Conservation (phyloP, 2,113 vertebrate genomes). For the Australoheros scitulus region DNA sequence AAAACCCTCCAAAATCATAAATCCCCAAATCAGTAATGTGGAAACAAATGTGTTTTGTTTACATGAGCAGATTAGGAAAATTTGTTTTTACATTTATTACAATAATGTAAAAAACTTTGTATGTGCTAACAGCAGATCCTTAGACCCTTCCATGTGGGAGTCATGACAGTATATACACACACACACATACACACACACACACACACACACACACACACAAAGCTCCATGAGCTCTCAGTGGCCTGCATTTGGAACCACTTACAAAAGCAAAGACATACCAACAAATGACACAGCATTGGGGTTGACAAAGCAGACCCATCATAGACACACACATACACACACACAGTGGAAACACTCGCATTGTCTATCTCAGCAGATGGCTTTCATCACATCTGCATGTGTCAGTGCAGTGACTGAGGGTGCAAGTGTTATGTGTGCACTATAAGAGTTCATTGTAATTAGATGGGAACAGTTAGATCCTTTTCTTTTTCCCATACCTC, state of each 20-base stretch:
- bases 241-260: conserved; percentile 57
- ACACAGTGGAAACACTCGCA: conserved; percentile 62
- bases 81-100: conserved; percentile 28
- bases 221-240: conserved; percentile 9
- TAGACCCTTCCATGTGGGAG: conserved; percentile 34
- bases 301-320: conserved; percentile 64
- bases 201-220: not conserved
- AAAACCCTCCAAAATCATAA: not conserved
- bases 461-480: not conserved
- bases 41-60: not conserved
- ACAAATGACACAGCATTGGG: conserved; percentile 61
- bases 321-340: not conserved
- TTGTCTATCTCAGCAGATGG: conserved; percentile 75
- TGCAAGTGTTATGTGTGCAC: conserved; percentile 42
- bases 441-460: conserved; percentile 31
- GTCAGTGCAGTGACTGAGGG: conserved; percentile 52
- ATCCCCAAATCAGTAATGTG: not conserved
- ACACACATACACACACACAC: not conserved
- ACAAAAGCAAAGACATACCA: conserved; percentile 58
- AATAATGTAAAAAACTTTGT: conserved; percentile 46
- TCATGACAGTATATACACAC: conserved; percentile 12
- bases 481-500: conserved; percentile 18
- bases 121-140: conserved; percentile 23
- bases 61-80: not conserved
- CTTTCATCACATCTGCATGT: conserved; percentile 74